phyloP scores from a whole-genome alignment of 2,797 vertebrate species.

The Channa striata region DNA sequence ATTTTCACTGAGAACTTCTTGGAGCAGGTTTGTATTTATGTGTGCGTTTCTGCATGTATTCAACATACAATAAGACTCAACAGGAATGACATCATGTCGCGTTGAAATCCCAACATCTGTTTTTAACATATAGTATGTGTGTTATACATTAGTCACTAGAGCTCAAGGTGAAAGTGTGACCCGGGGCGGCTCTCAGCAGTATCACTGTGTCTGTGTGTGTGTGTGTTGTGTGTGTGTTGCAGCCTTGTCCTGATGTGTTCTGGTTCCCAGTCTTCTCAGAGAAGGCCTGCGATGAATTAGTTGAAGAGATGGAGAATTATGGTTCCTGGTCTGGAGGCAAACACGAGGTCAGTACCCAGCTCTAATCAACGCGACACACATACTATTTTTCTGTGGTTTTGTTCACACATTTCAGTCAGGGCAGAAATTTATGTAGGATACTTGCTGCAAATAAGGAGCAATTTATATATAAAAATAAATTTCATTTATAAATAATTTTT shows the following conservation, averaged over 20 bases:
- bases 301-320: constrained; percentile 96
- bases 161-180: constrained; percentile 36
- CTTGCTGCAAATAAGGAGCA: not conserved
- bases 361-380: constrained; percentile 4
- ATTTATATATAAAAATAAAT: too few relatives aligned
- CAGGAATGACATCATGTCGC: constrained; percentile 38
- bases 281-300: constrained; percentile 92
- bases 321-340: constrained; percentile 96
- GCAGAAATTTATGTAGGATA: not conserved
- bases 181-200: constrained; percentile 40
- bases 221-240: constrained; percentile 65
- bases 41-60: constrained; percentile 16
- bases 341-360: constrained; percentile 87
- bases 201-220: constrained; percentile 42
- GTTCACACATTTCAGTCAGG: constrained; percentile 15
- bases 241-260: constrained; percentile 99
- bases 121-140: constrained; percentile 38
- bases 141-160: constrained; percentile 28
- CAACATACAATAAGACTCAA: constrained; percentile 1
- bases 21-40: constrained; percentile 88
- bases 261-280: constrained; percentile 98
- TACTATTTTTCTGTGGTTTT: not conserved
- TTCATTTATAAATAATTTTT: too few relatives aligned
- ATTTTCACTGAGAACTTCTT: constrained; percentile 94
- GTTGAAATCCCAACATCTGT: constrained; percentile 56